phyloP scores from a whole-genome alignment of 1,140 invertebrate species.

The Pseudomyrmex pallidus region DNA sequence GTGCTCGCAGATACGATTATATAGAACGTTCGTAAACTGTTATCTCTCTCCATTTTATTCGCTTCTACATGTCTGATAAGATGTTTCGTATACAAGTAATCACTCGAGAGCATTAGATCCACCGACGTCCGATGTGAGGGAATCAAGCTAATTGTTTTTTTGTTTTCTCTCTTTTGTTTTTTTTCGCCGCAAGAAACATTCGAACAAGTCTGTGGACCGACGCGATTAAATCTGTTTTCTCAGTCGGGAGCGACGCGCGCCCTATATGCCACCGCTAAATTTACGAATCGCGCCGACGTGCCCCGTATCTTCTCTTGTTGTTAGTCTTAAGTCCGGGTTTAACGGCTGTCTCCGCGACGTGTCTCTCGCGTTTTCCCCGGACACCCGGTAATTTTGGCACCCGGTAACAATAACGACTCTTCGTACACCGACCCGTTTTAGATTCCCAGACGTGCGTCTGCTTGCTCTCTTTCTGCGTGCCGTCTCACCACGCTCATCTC shows the following conservation, averaged over 20 bases:
- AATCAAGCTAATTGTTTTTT: not conserved
- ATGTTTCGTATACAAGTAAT: not conserved
- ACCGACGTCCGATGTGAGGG: not conserved
- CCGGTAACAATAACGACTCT: slow-evolving; percentile 74
- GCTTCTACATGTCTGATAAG: not conserved
- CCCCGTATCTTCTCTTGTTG: slow-evolving; percentile 22
- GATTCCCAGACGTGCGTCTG: slow-evolving; percentile 61
- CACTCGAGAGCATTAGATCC: too few species aligned
- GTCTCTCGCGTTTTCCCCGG: slow-evolving; percentile 38
- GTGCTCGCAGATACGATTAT: not conserved
- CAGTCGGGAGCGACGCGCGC: slow-evolving; percentile 31
- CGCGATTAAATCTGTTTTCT: slow-evolving; percentile 62
- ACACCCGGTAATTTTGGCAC: slow-evolving; percentile 73
- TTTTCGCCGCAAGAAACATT: not conserved
- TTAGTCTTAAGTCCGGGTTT: not conserved
- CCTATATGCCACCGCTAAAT: slow-evolving; percentile 60
- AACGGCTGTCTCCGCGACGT: slow-evolving; percentile 47
- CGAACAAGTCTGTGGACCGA: slow-evolving; percentile 28
- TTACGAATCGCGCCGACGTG: slow-evolving; percentile 60
- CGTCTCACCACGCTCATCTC: not conserved
- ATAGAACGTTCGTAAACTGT: not conserved
- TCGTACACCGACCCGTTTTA: slow-evolving; percentile 68
- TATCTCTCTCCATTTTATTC: not conserved
- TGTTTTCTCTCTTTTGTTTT: not conserved
- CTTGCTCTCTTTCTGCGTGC: not conserved